phyloP scores from a whole-genome alignment of 1,140 invertebrate species.

The Brachionus sp. region DNA sequence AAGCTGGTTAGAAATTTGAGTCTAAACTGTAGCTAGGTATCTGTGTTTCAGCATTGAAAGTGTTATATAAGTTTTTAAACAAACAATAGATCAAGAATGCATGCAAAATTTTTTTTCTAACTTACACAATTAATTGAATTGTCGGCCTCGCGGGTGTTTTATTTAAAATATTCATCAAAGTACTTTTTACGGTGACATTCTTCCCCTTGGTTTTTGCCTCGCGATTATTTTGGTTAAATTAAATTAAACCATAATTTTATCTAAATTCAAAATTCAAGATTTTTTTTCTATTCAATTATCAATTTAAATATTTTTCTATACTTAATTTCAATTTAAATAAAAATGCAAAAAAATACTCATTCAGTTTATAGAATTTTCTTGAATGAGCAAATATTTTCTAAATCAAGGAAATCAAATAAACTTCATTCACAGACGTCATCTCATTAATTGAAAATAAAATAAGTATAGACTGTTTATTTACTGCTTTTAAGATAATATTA shows the following conservation, averaged over 20 bases:
- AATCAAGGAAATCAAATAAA: neutral
- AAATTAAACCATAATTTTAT: no score
- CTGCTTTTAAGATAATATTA: neutral
- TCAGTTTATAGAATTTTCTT: no score
- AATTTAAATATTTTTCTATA: no score
- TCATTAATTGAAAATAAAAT: neutral
- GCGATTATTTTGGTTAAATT: no score
- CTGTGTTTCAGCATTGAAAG: neutral
- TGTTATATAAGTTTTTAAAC: neutral
- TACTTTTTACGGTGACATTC: neutral
- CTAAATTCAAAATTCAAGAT: no score
- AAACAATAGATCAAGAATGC: neutral
- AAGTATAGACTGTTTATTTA: neutral
- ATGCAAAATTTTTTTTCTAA: neutral
- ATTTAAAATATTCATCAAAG: neutral
- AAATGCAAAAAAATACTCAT: no score
- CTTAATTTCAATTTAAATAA: no score
- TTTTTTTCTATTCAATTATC: no score
- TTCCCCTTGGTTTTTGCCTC: no score
- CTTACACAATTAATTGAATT: neutral
- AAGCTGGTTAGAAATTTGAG: neutral
- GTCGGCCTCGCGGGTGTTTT: neutral
- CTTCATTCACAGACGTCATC: neutral
- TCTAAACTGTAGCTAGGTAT: constrained; percentile 22
- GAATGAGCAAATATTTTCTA: neutral